Percentiles rank a stretch among this genome's conserved stretches.
These are phyloP conservation scores for Pelagia noctiluca DNA, from an alignment of 30 jellyfish, hydroid and myxozoan genomes.

Conservation along the genomic window DNA sequence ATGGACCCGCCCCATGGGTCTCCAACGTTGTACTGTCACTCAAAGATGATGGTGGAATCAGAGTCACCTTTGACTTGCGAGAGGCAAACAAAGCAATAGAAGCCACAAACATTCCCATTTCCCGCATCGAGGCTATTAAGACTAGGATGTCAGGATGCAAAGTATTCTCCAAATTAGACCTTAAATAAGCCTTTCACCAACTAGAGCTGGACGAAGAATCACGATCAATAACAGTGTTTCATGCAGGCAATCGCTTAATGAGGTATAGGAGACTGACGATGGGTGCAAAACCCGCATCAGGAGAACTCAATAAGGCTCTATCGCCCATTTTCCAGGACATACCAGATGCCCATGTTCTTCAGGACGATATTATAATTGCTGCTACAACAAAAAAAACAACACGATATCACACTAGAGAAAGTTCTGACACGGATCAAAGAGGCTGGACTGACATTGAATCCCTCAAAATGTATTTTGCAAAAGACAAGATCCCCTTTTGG, in stretches of 20 bases:
- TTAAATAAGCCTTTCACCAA: conserved; percentile 3
- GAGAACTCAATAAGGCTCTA: background rate
- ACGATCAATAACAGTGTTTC: background rate
- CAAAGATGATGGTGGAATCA: conserved; percentile 11
- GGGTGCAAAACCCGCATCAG: background rate
- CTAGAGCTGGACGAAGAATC: conserved; percentile 4
- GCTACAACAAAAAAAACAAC: background rate
- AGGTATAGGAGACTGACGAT: background rate
- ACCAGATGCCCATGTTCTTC: background rate
- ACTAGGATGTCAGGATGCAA: conserved; percentile 13
- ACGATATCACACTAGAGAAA: conserved; percentile 10
- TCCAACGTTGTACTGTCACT: conserved; percentile 26
- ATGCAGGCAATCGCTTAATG: background rate
- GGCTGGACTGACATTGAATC: conserved; percentile 36
- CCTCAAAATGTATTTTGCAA: conserved; percentile 1
- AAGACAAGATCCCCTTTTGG: conserved; percentile 8
- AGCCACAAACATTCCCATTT: conserved; percentile 14
- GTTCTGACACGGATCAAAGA: background rate
- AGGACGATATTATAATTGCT: conserved; percentile 29
- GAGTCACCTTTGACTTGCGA: conserved; percentile 37
- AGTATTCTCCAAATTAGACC: conserved; percentile 19
- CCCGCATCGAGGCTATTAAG: conserved; percentile 1
- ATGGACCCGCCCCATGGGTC: conserved; percentile 64
- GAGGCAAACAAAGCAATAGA: conserved; percentile 25
- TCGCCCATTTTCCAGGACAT: background rate